Evolutionary conservation across 2,888 invertebrate species (phyloP).

Genomic region (Marasmarcha lunaedactyla): DNA sequence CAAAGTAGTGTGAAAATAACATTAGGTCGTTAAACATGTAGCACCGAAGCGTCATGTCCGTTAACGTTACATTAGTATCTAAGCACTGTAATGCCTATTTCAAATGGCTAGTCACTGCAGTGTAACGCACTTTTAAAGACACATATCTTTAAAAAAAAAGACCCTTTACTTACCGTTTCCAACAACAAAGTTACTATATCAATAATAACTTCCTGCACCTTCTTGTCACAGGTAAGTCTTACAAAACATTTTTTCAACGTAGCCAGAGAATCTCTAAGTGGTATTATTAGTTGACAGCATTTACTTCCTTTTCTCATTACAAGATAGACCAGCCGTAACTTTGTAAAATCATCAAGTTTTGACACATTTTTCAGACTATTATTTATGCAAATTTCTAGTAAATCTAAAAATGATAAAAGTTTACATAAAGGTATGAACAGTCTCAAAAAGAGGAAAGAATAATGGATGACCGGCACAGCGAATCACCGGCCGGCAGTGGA

Average conservation of each 20-base stretch:
- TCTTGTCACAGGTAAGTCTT: constrained; percentile 37
- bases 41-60: no score
- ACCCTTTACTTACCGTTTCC: constrained; percentile 39
- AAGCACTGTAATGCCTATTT: no score
- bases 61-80: no score
- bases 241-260: constrained; percentile 35
- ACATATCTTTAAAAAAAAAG: no score
- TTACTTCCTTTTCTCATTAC: constrained; percentile 50
- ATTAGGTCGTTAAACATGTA: no score
- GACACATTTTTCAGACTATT: constrained; percentile 30
- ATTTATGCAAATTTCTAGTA: constrained; percentile 40
- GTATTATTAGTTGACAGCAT: constrained; percentile 42
- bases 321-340: constrained; percentile 48
- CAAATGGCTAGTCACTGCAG: no score
- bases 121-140: no score
- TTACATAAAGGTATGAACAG: no score
- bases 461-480: no score
- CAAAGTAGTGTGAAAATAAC: no score
- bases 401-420: constrained; percentile 43
- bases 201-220: constrained; percentile 45
- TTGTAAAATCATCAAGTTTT: constrained; percentile 42
- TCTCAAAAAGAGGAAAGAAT: no score
- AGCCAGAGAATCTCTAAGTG: constrained; percentile 37
- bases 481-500: no score
- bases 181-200: constrained; percentile 40